Evolutionary conservation across 2,797 vertebrate species (phyloP).

Genomic region (Vireo griseus): DNA sequence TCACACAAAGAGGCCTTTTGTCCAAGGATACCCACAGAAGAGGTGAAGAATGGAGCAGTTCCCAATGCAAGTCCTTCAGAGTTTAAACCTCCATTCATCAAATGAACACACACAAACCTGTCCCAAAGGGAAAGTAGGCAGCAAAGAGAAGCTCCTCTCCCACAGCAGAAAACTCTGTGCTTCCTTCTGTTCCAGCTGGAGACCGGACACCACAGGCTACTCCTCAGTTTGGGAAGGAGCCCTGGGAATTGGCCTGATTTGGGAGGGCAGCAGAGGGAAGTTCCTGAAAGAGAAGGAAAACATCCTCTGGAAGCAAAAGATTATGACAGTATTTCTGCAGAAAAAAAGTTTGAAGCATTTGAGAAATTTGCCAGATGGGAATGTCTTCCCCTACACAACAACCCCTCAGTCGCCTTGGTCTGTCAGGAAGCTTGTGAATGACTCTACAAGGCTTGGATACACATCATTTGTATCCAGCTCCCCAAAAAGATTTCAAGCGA

Average conservation of each 20-base stretch:
- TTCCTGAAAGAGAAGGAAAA: neutral
- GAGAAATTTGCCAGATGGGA: neutral
- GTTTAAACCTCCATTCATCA: neutral
- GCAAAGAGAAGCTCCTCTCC: neutral
- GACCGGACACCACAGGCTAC: accelerated
- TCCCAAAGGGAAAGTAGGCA: neutral
- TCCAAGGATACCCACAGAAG: neutral
- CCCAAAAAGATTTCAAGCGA: neutral
- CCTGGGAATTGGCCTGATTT: neutral
- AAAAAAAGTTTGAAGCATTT: neutral
- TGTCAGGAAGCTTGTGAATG: neutral
- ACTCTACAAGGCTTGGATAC: too few species aligned
- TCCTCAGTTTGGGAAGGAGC: neutral
- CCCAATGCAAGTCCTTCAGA: neutral
- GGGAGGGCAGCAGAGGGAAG: neutral
- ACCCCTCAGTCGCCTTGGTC: neutral
- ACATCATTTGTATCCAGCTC: neutral
- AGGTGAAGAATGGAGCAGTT: neutral
- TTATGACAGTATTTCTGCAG: neutral
- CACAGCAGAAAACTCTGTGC: neutral
- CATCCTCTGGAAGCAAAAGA: neutral
- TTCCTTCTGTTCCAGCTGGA: neutral
- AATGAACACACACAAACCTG: neutral
- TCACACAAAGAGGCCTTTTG: neutral
- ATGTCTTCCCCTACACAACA: accelerated